Evolutionary conservation across 2,888 invertebrate species (phyloP).

Genomic region (Geotrupes spiniger): DNA sequence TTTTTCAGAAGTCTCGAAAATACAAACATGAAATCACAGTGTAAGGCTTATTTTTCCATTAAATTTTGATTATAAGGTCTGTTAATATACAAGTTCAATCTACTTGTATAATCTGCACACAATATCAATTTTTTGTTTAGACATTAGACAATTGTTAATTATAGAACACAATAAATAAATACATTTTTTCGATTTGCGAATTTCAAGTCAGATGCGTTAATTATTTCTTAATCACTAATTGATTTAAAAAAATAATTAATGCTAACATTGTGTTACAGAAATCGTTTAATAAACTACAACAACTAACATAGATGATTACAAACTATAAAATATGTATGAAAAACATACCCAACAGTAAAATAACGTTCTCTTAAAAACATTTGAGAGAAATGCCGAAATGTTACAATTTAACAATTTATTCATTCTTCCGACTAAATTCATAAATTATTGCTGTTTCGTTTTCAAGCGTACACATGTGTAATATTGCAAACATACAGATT

Average conservation of each 20-base stretch:
- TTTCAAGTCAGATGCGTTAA: background rate
- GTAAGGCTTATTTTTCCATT: conserved; percentile 6
- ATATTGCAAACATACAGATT: conserved; percentile 3
- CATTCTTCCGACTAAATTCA: conserved; percentile 12
- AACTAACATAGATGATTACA: conserved; percentile 33
- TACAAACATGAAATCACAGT: conserved; percentile 8
- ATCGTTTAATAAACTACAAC: conserved; percentile 28
- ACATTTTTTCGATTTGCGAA: conserved; percentile 9
- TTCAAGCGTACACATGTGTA: conserved; percentile 31
- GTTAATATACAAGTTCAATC: background rate
- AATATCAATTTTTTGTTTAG: background rate
- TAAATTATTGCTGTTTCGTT: conserved; percentile 28
- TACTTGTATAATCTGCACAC: conserved; percentile 1
- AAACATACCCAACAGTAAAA: conserved; percentile 39
- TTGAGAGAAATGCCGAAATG: conserved; percentile 16
- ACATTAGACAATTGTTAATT: conserved; percentile 12
- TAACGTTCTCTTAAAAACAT: conserved; percentile 34
- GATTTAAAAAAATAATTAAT: conserved; percentile 3
- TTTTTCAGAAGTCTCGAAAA: conserved; percentile 1
- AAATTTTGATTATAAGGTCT: conserved; percentile 6
- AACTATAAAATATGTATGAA: conserved; percentile 38
- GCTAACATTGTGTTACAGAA: conserved; percentile 10
- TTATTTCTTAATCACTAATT: conserved; percentile 1
- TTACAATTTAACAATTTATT: conserved; percentile 24
- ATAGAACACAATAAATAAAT: conserved; percentile 18